phyloP scores from a whole-genome alignment of 1,140 invertebrate species.

The Ceratitis capitata region DNA sequence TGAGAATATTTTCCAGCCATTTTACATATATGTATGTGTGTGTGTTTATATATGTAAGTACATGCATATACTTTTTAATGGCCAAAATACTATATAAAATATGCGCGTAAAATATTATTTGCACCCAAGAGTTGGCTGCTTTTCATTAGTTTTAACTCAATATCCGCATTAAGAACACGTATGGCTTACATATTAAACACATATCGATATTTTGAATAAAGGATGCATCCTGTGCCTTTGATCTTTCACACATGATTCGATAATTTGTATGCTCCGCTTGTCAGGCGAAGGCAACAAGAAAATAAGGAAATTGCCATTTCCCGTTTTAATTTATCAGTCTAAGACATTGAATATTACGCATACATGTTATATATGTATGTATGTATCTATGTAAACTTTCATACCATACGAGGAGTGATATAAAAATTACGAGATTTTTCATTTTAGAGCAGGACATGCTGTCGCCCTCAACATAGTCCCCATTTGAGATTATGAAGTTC shows the following conservation, averaged over 20 bases:
- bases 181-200: neutral
- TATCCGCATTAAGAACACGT: neutral
- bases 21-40: neutral
- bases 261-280: slow-evolving; percentile 24
- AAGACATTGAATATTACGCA: no score
- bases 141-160: slow-evolving; percentile 36
- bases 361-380: no score
- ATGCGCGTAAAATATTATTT: slow-evolving; percentile 10
- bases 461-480: no score
- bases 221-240: neutral
- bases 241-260: slow-evolving; percentile 2
- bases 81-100: no score
- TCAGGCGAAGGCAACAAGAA: neutral
- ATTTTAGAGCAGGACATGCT: no score
- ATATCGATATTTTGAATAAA: neutral
- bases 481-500: no score
- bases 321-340: no score
- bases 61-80: no score
- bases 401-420: no score
- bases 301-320: slow-evolving; percentile 25
- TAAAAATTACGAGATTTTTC: no score
- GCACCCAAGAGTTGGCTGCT: neutral
- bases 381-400: no score
- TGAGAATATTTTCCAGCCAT: neutral
- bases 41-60: no score